These are phyloP conservation scores for Xiphorhynchus elegans DNA, from an alignment of 2,113 vertebrate species.

Conservation along the genomic window DNA sequence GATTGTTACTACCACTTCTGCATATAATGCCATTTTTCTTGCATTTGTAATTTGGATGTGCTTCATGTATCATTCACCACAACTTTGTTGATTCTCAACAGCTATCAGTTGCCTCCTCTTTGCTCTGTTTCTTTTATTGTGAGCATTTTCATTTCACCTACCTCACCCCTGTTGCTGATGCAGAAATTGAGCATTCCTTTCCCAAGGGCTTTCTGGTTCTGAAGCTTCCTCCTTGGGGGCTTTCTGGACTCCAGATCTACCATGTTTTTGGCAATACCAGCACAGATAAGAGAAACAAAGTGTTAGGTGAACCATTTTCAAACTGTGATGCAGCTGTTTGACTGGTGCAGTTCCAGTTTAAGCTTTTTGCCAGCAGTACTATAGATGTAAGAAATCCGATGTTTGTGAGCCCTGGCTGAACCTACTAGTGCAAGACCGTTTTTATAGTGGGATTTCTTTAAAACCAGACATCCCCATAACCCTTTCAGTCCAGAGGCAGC, in stretches of 20 bases:
- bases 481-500: neutral
- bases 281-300: neutral
- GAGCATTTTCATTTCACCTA: neutral
- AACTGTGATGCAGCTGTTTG: neutral
- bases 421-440: accelerated
- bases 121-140: neutral
- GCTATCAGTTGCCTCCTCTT: neutral
- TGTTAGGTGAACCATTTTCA: neutral
- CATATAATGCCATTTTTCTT: neutral
- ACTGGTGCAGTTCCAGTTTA: neutral
- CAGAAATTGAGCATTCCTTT: neutral
- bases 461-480: neutral
- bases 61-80: neutral
- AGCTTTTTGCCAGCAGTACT: neutral
- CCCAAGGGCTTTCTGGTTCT: neutral
- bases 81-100: neutral
- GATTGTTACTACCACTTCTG: neutral
- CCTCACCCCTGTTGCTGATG: neutral
- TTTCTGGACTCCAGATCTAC: neutral
- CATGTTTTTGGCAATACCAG: neutral
- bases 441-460: neutral
- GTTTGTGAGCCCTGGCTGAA: neutral
- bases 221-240: neutral
- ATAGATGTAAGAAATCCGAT: neutral
- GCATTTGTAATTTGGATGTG: neutral